phyloP scores from a whole-genome alignment of 2,797 vertebrate species.

The Rhinichthys osculus region DNA sequence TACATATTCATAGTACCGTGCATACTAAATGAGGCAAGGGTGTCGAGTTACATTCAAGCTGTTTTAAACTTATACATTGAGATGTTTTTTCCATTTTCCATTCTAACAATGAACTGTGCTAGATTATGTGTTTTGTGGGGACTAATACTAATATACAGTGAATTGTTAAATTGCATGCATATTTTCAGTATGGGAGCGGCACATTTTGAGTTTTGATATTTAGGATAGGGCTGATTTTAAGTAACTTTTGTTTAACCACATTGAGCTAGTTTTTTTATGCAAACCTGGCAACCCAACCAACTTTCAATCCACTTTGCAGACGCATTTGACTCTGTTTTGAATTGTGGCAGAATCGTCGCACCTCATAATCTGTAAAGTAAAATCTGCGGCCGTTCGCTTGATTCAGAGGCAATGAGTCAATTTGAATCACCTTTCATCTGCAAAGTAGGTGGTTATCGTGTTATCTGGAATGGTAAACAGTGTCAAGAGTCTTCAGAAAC shows the following conservation, averaged over 20 bases:
- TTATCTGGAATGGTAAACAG: background rate
- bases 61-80: background rate
- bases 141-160: too few species aligned
- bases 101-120: too few species aligned
- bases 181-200: accelerated
- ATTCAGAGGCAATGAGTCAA: background rate
- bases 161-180: too few species aligned
- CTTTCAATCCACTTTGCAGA: background rate
- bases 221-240: background rate
- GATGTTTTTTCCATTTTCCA: too few species aligned
- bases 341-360: background rate
- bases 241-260: background rate
- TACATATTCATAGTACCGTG: too few species aligned
- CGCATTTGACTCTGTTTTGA: background rate
- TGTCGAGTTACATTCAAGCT: too few species aligned
- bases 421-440: constrained; percentile 5
- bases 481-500: background rate
- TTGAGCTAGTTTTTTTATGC: background rate
- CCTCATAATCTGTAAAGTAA: constrained; percentile 29
- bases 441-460: constrained; percentile 32
- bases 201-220: background rate
- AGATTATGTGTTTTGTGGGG: too few species aligned
- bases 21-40: too few species aligned
- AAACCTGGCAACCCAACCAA: background rate
- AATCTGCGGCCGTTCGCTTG: constrained; percentile 17